Evolutionary conservation across 2,888 invertebrate genomes (phyloP).

Genomic region (Apamea crenata): DNA sequence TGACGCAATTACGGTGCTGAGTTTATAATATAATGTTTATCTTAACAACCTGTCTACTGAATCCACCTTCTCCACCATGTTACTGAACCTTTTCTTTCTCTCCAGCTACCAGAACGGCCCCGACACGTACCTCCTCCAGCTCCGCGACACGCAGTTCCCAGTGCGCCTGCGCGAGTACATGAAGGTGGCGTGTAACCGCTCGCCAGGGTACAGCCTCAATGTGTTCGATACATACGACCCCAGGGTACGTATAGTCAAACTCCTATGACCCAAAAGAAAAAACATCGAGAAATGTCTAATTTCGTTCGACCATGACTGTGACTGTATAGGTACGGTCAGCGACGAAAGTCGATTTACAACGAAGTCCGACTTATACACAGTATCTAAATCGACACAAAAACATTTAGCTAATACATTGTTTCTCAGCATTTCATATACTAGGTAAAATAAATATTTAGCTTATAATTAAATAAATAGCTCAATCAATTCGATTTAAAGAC

Average conservation of each 20-base stretch:
- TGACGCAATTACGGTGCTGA: too few relatives aligned
- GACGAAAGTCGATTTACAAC: background rate
- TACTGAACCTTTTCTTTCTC: too few relatives aligned
- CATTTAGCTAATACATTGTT: background rate
- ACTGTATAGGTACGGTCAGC: background rate
- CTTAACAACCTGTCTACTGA: background rate
- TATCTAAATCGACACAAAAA: background rate
- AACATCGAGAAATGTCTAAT: background rate
- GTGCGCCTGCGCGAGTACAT: slow-evolving; percentile 97
- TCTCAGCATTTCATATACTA: background rate
- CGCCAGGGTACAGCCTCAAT: slow-evolving; percentile 92
- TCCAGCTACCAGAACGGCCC: slow-evolving; percentile 98
- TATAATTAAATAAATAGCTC: background rate
- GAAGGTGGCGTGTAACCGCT: slow-evolving; percentile 96
- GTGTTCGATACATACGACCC: slow-evolving; percentile 94
- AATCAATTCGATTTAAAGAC: too few relatives aligned
- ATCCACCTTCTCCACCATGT: background rate
- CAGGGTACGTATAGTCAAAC: slow-evolving; percentile 89
- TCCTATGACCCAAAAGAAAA: background rate
- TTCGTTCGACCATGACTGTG: background rate
- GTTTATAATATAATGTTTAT: background rate
- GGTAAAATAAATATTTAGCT: background rate
- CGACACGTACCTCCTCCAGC: slow-evolving; percentile 98
- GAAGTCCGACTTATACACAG: background rate
- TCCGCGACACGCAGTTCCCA: slow-evolving; percentile 98